Evolutionary conservation across 2,888 invertebrate species (phyloP).

Genomic region (Endotricha flammealis): DNA sequence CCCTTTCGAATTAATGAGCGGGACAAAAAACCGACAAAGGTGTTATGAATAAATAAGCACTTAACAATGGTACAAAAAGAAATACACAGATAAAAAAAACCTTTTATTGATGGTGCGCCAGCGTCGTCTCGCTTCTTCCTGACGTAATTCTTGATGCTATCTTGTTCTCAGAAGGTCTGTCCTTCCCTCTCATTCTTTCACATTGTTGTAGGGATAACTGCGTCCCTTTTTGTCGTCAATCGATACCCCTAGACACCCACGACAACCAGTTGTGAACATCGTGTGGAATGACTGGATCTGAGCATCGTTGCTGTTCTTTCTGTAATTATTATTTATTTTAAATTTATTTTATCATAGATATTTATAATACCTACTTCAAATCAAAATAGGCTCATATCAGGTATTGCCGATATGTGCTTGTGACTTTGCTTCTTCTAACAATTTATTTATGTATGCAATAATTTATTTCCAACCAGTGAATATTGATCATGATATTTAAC

Average conservation of each 20-base stretch:
- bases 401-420: no score
- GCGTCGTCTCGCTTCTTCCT: constrained; percentile 58
- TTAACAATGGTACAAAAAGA: constrained; percentile 44
- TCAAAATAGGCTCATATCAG: no score
- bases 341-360: no score
- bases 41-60: constrained; percentile 71
- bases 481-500: no score
- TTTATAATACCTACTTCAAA: no score
- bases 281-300: constrained; percentile 26
- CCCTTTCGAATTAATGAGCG: constrained; percentile 54
- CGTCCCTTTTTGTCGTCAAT: constrained; percentile 52
- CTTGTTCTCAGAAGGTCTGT: constrained; percentile 66
- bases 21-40: constrained; percentile 67
- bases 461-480: no score
- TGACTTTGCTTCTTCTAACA: no score
- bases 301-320: constrained; percentile 18
- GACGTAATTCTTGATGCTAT: constrained; percentile 63
- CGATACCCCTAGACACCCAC: constrained; percentile 64
- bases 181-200: constrained; percentile 32
- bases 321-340: no score
- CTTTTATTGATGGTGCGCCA: constrained; percentile 62
- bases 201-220: constrained; percentile 14
- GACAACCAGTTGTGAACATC: constrained; percentile 48
- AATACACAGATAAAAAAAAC: constrained; percentile 33
- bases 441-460: no score